phyloP scores from a whole-genome alignment of 2,888 invertebrate genomes.

The Hirtodrosophila alboralis region DNA sequence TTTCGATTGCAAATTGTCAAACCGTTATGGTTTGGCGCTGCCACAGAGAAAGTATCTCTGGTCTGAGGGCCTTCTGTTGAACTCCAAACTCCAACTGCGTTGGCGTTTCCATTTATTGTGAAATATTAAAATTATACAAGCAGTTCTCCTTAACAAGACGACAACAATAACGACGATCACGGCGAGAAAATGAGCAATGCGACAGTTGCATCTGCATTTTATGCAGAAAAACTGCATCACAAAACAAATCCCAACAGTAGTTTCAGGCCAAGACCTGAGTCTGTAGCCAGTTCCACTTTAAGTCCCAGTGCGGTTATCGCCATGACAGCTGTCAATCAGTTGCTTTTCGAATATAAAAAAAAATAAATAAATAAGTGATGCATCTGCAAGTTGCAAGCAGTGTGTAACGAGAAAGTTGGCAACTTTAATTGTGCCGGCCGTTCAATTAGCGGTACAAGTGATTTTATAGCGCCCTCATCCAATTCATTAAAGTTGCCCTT shows the following conservation, averaged over 20 bases:
- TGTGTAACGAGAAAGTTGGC: conserved; percentile 58
- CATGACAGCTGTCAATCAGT: conserved; percentile 79
- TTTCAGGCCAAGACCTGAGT: conserved; percentile 8
- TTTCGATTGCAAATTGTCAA: conserved; percentile 69
- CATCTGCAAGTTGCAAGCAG: conserved; percentile 18
- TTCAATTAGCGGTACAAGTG: conserved; percentile 77
- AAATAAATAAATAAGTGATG: conserved; percentile 21
- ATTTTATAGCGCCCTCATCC: conserved; percentile 68
- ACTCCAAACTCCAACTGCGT: conserved; percentile 52
- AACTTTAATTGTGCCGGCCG: conserved; percentile 60
- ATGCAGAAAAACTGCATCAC: conserved; percentile 44
- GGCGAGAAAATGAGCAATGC: conserved; percentile 75
- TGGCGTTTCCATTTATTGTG: conserved; percentile 74
- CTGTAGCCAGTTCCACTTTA: conserved; percentile 22
- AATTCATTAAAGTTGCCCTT: conserved; percentile 36
- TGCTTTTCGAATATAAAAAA: conserved; percentile 17
- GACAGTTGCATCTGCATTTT: conserved; percentile 71
- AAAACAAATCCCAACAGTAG: conserved; percentile 26
- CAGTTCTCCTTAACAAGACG: conserved; percentile 54
- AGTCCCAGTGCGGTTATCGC: conserved; percentile 76
- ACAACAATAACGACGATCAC: conserved; percentile 26
- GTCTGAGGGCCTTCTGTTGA: conserved; percentile 32
- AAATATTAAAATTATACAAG: conserved; percentile 75
- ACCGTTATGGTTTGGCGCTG: conserved; percentile 64
- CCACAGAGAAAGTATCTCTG: conserved; percentile 45